Percentiles rank a stretch among this genome's conserved stretches.
phyloP scores from a whole-genome alignment of 2,113 vertebrate species.

The Peromyscus leucopus region DNA sequence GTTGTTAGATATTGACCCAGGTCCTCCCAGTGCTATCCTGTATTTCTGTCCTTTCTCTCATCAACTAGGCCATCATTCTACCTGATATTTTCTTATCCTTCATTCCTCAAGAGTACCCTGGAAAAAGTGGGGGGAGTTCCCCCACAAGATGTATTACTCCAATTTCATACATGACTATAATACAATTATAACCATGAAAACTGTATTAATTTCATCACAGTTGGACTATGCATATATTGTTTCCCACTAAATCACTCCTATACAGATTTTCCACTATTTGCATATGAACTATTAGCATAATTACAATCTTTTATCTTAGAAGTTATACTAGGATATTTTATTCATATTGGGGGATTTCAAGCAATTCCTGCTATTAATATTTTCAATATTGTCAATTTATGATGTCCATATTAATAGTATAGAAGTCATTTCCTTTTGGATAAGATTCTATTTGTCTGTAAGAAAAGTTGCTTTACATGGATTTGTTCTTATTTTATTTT shows the following conservation, averaged over 20 bases:
- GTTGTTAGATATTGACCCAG: too few relatives aligned
- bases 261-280: conserved; percentile 69
- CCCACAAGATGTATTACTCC: neutral
- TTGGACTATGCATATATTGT: conserved; percentile 68
- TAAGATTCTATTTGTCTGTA: neutral
- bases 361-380: conserved; percentile 56
- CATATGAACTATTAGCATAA: conserved; percentile 64
- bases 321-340: conserved; percentile 30
- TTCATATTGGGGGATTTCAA: conserved; percentile 14
- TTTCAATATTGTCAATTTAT: neutral
- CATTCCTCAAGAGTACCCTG: too few relatives aligned
- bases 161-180: conserved; percentile 75
- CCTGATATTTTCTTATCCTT: too few relatives aligned
- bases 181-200: conserved; percentile 76
- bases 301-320: conserved; percentile 3
- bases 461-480: neutral
- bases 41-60: too few relatives aligned
- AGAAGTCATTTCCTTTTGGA: conserved; percentile 25
- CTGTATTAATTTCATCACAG: conserved; percentile 64
- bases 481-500: conserved; percentile 1
- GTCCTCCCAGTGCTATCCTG: too few relatives aligned
- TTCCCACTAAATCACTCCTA: conserved; percentile 72
- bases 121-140: too few relatives aligned
- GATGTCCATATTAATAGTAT: neutral
- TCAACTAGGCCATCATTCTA: too few relatives aligned